Base-by-base conservation (phyloP, 2,888 invertebrate species). In the Tetropium fuscum region DNA sequence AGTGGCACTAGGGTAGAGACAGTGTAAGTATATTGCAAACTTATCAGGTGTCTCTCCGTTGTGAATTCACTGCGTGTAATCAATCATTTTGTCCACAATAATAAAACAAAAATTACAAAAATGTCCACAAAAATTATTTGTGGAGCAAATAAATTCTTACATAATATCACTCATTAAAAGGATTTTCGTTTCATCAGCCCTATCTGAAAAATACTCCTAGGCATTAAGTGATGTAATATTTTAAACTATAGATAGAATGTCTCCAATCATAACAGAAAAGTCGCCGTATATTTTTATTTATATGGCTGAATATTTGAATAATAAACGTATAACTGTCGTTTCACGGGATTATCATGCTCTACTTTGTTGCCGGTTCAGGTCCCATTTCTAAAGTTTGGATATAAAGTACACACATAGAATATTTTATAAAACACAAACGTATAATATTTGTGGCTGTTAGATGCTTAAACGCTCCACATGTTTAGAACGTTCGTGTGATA, bases 401-500 rank as follows among this genome's bases (percentile, higher is more conserved):
- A 30, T 30, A 30, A 48, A 48, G 36, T 19, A 34, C 20, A 34
- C 34, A 48, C 27, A 36, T 22, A 20, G 48, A 48, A 38, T 38
- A 48, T 22, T 48, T 48, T 48, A 48, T n/a, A 22, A 43, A 20
- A 22, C 41, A 20, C 15, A 25, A 11, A 20, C 15, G 8, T 8
- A 19, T 47, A 11, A 19, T 19, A 22, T 34, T 36, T 20, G 11
- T 5, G 36, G 10, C 19, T 20, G 34, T 10, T 20, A 16, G 19
- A 19, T 34, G 11, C 34, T 41, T 41, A 11, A 51, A 43, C 30
- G 34, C 54, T 49, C 38, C 54, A 59, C 49, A 58, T 47, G 47
- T 58, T 36, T 32, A 13, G 34, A 22, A 27, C 48, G 55, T 61
- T 56, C 63, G 63, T 63, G 63, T 25, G 27, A 43, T 41, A 51